phyloP scores from a whole-genome alignment of 2,888 invertebrate genomes.

The Lomographa bimaculata region DNA sequence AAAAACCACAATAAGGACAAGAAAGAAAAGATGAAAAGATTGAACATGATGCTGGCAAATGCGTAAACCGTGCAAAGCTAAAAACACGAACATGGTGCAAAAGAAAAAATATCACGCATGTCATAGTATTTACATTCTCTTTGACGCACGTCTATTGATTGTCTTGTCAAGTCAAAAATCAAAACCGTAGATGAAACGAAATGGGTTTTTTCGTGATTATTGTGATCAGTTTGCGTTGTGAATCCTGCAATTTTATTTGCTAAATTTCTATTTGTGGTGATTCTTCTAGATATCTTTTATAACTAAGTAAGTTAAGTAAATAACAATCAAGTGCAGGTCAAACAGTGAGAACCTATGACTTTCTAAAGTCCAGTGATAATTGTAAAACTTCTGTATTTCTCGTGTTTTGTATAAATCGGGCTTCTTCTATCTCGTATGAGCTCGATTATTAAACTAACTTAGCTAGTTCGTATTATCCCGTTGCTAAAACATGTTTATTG shows the following conservation, averaged over 20 bases:
- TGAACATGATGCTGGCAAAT: too few species aligned
- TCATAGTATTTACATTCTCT: too few species aligned
- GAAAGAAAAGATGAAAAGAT: too few species aligned
- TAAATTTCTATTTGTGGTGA: slow-evolving; percentile 10
- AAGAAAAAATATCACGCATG: too few species aligned
- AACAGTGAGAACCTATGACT: slow-evolving; percentile 18
- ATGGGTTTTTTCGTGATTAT: slow-evolving; percentile 11
- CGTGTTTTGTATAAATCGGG: slow-evolving; percentile 11
- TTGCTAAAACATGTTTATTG: background rate
- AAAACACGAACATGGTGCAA: too few species aligned
- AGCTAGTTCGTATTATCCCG: background rate
- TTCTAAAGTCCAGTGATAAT: slow-evolving; percentile 21
- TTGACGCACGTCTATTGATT: too few species aligned
- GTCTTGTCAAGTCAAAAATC: too few species aligned
- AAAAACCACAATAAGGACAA: too few species aligned
- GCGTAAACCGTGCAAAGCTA: too few species aligned
- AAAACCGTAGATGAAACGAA: slow-evolving; percentile 22
- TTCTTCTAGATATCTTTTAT: background rate
- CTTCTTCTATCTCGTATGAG: slow-evolving; percentile 6
- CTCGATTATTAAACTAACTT: background rate
- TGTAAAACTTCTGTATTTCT: slow-evolving; percentile 1
- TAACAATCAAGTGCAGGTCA: slow-evolving; percentile 7
- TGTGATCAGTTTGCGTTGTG: slow-evolving; percentile 27
- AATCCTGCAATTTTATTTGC: slow-evolving; percentile 9
- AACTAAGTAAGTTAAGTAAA: slow-evolving; percentile 1